Percentiles rank a stretch among this genome's conserved stretches.
Conservation (phyloP, 2,797 vertebrate species). For the Emydoidea blandingii region DNA sequence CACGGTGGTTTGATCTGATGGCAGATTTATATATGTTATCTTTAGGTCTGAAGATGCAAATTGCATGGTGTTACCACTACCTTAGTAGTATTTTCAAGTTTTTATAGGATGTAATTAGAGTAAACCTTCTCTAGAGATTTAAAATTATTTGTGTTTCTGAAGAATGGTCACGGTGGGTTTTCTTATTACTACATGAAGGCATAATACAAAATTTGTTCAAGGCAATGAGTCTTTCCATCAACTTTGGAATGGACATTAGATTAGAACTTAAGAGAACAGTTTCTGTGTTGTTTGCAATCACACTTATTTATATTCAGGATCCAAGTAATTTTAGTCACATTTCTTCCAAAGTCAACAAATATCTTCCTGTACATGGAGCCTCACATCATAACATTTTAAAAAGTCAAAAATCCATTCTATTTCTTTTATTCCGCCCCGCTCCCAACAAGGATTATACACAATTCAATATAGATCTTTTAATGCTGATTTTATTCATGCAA, state of each 20-base stretch:
- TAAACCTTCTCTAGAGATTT: not conserved
- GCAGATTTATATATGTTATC: not conserved
- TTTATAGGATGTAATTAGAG: not conserved
- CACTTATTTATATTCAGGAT: constrained; percentile 5
- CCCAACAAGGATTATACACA: not conserved
- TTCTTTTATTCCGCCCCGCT: not conserved
- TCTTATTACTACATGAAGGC: not conserved
- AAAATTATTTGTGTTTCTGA: not conserved
- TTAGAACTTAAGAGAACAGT: not conserved
- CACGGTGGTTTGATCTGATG: not conserved
- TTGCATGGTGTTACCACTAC: not conserved
- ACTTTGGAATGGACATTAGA: not conserved
- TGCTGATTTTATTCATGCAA: constrained; percentile 50
- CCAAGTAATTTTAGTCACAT: not conserved
- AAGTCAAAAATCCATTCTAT: not conserved
- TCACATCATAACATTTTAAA: not conserved
- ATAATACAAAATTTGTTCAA: not conserved
- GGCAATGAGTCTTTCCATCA: not conserved
- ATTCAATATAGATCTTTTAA: constrained; percentile 19
- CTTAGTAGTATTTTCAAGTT: rapidly evolving
- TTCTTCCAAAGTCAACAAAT: not conserved
- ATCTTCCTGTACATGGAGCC: not conserved
- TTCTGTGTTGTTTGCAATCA: not conserved
- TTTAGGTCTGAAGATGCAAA: not conserved
- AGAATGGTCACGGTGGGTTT: not conserved